These are phyloP conservation scores for Plodia interpunctella DNA, from an alignment of 1,140 invertebrate species.

Conservation along the genomic window DNA sequence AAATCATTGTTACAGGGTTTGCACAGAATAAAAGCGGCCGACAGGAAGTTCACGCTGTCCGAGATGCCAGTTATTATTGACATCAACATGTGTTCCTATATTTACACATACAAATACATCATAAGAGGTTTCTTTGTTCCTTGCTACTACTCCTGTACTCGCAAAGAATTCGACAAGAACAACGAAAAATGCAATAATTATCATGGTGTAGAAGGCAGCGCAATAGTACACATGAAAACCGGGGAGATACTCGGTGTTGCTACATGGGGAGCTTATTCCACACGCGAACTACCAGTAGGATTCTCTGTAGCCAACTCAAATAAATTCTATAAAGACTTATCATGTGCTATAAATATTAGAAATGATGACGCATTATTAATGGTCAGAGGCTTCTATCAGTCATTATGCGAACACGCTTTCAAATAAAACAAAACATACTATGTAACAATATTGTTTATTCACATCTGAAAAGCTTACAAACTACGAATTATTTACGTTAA, in stretches of 20 bases:
- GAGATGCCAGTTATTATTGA: constrained; percentile 34
- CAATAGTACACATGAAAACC: constrained; percentile 29
- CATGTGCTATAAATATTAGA: constrained; percentile 40
- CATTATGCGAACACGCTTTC: constrained; percentile 28
- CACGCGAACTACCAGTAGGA: constrained; percentile 43
- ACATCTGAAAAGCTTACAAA: constrained; percentile 15
- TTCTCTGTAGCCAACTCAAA: constrained; percentile 44
- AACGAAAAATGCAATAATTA: constrained; percentile 26
- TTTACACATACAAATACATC: constrained; percentile 25
- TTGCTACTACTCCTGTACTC: constrained; percentile 48
- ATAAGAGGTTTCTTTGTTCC: constrained; percentile 34
- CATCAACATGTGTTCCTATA: constrained; percentile 35
- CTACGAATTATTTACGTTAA: constrained; percentile 47
- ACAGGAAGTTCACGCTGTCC: constrained; percentile 19
- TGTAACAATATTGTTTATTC: neutral
- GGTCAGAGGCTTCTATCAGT: constrained; percentile 32
- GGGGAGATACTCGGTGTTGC: constrained; percentile 42
- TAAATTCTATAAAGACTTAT: constrained; percentile 35
- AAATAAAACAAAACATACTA: constrained; percentile 17
- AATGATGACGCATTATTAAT: constrained; percentile 18
- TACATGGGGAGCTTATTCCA: constrained; percentile 38
- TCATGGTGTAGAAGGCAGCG: constrained; percentile 43
- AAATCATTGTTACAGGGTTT: constrained; percentile 20
- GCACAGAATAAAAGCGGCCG: constrained; percentile 17
- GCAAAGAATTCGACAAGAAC: constrained; percentile 18